These are phyloP conservation scores for Xanthia togata DNA, from an alignment of 2,888 invertebrate genomes.

Conservation along the genomic window DNA sequence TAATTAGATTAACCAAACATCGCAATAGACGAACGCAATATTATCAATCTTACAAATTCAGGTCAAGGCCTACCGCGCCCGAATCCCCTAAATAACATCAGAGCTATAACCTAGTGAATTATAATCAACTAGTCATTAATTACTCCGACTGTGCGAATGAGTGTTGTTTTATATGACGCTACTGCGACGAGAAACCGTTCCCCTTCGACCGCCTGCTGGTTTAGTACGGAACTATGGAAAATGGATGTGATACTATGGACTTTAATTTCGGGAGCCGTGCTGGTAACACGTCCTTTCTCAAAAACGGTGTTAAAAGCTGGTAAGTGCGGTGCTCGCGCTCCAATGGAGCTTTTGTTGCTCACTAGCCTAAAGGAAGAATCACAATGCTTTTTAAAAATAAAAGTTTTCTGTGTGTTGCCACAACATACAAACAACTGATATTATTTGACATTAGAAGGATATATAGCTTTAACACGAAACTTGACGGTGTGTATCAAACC, in stretches of 20 bases:
- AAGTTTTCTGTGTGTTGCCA: too few relatives aligned
- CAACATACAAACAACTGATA: too few relatives aligned
- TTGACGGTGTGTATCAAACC: too few relatives aligned
- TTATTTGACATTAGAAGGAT: too few relatives aligned
- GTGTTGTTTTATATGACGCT: slow-evolving; percentile 69
- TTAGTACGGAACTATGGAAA: slow-evolving; percentile 33
- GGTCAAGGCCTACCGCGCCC: slow-evolving; percentile 29
- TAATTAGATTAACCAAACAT: slow-evolving; percentile 2
- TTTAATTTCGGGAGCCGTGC: background rate
- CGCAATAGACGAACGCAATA: background rate
- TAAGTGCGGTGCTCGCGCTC: background rate
- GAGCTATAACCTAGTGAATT: slow-evolving; percentile 59
- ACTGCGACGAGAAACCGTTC: slow-evolving; percentile 59
- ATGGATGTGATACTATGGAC: slow-evolving; percentile 35
- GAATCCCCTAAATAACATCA: slow-evolving; percentile 8
- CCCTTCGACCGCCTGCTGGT: slow-evolving; percentile 58
- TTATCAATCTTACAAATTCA: slow-evolving; percentile 19
- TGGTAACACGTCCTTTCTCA: background rate
- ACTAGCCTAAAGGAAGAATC: too few relatives aligned
- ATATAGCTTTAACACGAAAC: too few relatives aligned
- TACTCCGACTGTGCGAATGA: slow-evolving; percentile 66
- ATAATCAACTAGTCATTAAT: slow-evolving; percentile 72
- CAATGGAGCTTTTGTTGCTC: background rate
- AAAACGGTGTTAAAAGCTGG: background rate
- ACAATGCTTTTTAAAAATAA: too few relatives aligned